A percentile compares a stretch with the other conserved stretches of the same genome.
Evolutionary conservation across 2,113 vertebrate species (phyloP).

Genomic region (Apteryx owenii): DNA sequence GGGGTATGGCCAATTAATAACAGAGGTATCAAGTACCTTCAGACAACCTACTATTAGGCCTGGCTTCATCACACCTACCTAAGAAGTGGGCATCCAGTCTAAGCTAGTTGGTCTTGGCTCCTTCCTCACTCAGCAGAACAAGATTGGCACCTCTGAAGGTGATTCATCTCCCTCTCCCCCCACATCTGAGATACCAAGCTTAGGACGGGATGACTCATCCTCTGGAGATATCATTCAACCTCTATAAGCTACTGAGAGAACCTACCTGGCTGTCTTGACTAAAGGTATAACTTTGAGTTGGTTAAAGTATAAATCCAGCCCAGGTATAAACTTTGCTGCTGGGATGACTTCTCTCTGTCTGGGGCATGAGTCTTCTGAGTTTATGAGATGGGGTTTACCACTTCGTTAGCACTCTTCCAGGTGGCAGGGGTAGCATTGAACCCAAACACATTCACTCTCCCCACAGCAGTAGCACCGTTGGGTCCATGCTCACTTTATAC

Average conservation of each 20-base stretch:
- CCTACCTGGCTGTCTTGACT: not conserved
- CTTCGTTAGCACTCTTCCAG: not conserved
- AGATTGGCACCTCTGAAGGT: constrained; percentile 2
- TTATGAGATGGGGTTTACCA: not conserved
- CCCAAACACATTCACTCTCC: not conserved
- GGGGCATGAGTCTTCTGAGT: not conserved
- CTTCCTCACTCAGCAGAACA: not conserved
- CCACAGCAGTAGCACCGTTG: not conserved
- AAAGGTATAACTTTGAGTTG: not conserved
- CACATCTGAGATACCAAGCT: not conserved
- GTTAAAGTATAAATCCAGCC: not conserved
- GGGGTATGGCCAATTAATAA: constrained; percentile 44
- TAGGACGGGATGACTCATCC: constrained; percentile 5
- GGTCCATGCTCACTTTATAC: not conserved
- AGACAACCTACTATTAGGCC: constrained; percentile 52
- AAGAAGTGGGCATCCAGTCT: not conserved
- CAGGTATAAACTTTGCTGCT: rapidly evolving
- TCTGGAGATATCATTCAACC: not conserved
- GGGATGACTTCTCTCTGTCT: not conserved
- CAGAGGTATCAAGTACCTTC: not conserved
- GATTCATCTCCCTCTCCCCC: constrained; percentile 18
- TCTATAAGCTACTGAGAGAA: not conserved
- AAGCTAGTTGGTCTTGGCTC: not conserved
- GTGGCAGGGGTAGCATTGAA: not conserved
- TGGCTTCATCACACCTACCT: constrained; percentile 38